Conservation (phyloP, 2,797 vertebrate species). For the Clarias fuscus region DNA sequence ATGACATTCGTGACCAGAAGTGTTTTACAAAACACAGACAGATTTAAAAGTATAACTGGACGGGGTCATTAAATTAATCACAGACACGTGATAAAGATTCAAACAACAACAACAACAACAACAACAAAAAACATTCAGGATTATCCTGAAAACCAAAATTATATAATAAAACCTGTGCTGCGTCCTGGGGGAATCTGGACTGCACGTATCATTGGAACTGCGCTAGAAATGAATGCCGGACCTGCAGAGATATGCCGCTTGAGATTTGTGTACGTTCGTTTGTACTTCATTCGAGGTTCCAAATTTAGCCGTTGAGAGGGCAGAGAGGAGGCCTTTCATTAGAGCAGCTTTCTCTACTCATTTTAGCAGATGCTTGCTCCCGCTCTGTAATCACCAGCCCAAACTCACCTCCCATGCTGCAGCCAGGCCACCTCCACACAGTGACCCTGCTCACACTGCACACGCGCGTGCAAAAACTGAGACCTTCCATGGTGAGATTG, state of each 20-base stretch:
- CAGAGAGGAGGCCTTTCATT: constrained; percentile 60
- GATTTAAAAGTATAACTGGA: background rate
- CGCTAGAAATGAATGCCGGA: background rate
- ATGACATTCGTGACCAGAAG: background rate
- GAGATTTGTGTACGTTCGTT: constrained; percentile 28
- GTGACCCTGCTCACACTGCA: constrained; percentile 36
- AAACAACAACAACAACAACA: background rate
- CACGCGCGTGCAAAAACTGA: background rate
- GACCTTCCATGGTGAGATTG: background rate
- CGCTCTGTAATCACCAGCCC: constrained; percentile 61
- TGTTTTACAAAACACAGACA: background rate
- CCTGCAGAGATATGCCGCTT: background rate
- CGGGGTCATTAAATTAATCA: background rate
- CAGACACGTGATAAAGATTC: background rate
- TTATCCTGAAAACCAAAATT: background rate
- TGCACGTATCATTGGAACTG: background rate
- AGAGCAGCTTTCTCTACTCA: constrained; percentile 61
- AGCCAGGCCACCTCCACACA: constrained; percentile 52
- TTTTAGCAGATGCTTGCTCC: constrained; percentile 57
- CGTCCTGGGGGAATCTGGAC: background rate
- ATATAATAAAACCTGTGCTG: background rate
- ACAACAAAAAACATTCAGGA: background rate
- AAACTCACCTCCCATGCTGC: constrained; percentile 61
- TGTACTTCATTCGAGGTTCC: constrained; percentile 45
- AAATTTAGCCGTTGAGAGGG: constrained; percentile 56